A percentile compares a stretch with the other conserved stretches of the same genome.
Evolutionary conservation across 2,888 invertebrate species (phyloP).

Genomic region (Trachelus iudaicus): DNA sequence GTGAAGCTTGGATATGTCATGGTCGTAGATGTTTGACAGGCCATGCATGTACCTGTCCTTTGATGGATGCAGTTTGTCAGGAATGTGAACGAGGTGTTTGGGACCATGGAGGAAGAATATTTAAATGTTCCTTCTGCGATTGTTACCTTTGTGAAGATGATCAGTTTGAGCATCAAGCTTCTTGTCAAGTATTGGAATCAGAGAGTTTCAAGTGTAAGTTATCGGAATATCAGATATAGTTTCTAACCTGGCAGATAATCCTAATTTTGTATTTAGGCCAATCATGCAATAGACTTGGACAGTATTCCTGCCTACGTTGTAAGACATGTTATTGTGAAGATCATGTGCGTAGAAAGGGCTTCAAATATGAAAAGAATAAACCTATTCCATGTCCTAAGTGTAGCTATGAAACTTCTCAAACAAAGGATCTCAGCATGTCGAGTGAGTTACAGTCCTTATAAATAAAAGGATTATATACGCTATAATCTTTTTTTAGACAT

Average conservation of each 20-base stretch:
- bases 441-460: conserved; percentile 70
- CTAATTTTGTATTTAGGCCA: conserved; percentile 72
- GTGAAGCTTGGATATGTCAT: conserved; percentile 98
- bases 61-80: conserved; percentile 87
- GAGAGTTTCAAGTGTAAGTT: conserved; percentile 92
- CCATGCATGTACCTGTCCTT: conserved; percentile 92
- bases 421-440: conserved; percentile 95
- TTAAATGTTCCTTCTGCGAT: conserved; percentile 90
- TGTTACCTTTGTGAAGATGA: conserved; percentile 94
- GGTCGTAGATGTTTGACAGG: conserved; percentile 89
- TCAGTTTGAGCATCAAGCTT: conserved; percentile 97
- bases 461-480: conserved; percentile 3
- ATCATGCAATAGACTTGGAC: conserved; percentile 93
- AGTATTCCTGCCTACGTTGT: conserved; percentile 95
- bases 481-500: conserved; percentile 6
- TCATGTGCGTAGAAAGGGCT: conserved; percentile 91
- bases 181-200: conserved; percentile 93
- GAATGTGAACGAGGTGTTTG: conserved; percentile 95
- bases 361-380: conserved; percentile 87
- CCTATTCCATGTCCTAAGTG: conserved; percentile 94
- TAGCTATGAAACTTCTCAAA: conserved; percentile 90
- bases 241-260: not conserved
- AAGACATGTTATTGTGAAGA: conserved; percentile 97
- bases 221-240: conserved; percentile 21
- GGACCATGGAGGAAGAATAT: conserved; percentile 95